Evolutionary conservation across 2,113 vertebrate species (phyloP).

Genomic region (Toxostoma redivivum): DNA sequence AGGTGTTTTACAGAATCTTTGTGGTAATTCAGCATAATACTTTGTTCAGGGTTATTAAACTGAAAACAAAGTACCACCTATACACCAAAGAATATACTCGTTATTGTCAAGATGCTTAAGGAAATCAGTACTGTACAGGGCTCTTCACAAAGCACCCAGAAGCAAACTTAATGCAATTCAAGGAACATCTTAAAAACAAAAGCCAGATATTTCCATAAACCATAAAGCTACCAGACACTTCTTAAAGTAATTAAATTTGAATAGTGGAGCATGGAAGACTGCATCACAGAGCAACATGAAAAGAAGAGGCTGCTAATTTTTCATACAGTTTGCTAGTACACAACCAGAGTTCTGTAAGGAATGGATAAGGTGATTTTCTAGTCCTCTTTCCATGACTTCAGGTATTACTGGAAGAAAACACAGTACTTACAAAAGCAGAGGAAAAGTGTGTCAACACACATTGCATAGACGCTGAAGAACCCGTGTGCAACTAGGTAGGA

Average conservation of each 20-base stretch:
- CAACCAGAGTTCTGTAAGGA: neutral
- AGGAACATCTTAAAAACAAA: neutral
- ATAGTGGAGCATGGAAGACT: neutral
- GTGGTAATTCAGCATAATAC: neutral
- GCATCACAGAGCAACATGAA: neutral
- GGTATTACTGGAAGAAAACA: neutral
- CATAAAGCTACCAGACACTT: neutral
- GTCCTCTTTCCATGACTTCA: neutral
- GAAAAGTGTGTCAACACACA: constrained; percentile 97
- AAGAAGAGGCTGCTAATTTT: neutral
- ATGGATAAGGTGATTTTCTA: neutral
- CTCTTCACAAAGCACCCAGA: neutral
- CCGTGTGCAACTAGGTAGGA: constrained; percentile 92
- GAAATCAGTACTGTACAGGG: neutral
- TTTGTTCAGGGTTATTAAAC: neutral
- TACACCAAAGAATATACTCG: neutral
- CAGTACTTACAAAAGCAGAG: constrained; percentile 96
- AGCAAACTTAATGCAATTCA: neutral
- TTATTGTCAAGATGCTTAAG: neutral
- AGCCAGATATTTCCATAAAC: neutral
- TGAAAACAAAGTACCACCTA: neutral
- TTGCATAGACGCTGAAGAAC: constrained; percentile 95
- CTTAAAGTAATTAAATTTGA: neutral
- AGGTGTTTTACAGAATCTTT: neutral
- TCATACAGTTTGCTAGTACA: neutral